These are phyloP conservation scores for Phasia obesa DNA, from an alignment of 2,888 invertebrate species.

Conservation along the genomic window DNA sequence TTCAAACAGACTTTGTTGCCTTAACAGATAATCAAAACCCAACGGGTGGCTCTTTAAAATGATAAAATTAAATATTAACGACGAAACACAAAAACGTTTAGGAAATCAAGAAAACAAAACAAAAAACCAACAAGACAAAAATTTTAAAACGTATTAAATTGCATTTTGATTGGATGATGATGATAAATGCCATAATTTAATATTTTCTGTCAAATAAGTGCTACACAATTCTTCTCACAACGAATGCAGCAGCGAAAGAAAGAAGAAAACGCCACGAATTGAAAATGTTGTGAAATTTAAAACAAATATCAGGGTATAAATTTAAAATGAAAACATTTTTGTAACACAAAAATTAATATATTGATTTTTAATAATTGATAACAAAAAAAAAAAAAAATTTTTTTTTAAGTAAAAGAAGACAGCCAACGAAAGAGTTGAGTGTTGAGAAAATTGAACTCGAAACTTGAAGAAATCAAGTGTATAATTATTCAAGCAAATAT, in stretches of 20 bases:
- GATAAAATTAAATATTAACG: slow-evolving; percentile 41
- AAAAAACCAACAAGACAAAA: background rate
- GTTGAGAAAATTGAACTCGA: slow-evolving; percentile 25
- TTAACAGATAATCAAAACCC: slow-evolving; percentile 71
- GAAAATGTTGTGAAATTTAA: slow-evolving; percentile 59
- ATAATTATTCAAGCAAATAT: slow-evolving; percentile 31
- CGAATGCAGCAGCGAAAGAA: background rate
- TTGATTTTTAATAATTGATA: slow-evolving; percentile 59
- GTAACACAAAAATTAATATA: slow-evolving; percentile 12
- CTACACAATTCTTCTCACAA: slow-evolving; percentile 39
- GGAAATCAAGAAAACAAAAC: slow-evolving; percentile 25
- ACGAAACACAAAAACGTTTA: slow-evolving; percentile 37
- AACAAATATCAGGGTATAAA: slow-evolving; percentile 54
- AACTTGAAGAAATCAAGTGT: background rate
- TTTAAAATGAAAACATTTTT: slow-evolving; percentile 18
- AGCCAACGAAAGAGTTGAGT: background rate
- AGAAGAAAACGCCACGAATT: slow-evolving; percentile 26
- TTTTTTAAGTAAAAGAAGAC: background rate
- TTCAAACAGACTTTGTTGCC: slow-evolving; percentile 63
- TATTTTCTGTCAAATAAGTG: slow-evolving; percentile 72
- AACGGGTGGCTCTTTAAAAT: slow-evolving; percentile 69
- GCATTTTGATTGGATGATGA: slow-evolving; percentile 73
- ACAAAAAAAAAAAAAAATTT: too few relatives aligned
- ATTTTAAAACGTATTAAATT: slow-evolving; percentile 62
- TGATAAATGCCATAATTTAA: slow-evolving; percentile 76